Conservation (phyloP, 2,797 vertebrate species). For the Sciaenops ocellatus region DNA sequence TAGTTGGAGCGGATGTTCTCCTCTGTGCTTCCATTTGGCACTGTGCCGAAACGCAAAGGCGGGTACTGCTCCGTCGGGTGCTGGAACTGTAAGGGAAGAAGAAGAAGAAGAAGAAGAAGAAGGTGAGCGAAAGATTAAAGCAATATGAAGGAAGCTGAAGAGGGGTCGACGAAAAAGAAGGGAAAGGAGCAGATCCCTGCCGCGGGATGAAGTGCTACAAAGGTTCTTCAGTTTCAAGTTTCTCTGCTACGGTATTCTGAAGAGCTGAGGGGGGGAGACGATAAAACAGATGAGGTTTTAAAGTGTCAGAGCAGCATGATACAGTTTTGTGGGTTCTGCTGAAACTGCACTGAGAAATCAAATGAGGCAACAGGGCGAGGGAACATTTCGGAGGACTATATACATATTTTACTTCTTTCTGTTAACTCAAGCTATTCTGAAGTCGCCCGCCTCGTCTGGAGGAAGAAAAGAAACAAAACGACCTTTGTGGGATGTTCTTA, state of each 20-base stretch:
- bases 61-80: slow-evolving; percentile 94
- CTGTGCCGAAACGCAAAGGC: slow-evolving; percentile 92
- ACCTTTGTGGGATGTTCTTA: neutral
- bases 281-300: slow-evolving; percentile 39
- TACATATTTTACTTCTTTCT: neutral
- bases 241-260: slow-evolving; percentile 12
- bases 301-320: slow-evolving; percentile 40
- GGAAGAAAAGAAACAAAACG: neutral
- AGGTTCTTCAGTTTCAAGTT: slow-evolving; percentile 35
- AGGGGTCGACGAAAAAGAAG: neutral
- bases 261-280: slow-evolving; percentile 16
- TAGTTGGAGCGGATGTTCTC: slow-evolving; percentile 97
- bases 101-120: neutral
- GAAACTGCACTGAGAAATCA: slow-evolving; percentile 31
- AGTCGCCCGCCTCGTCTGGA: neutral
- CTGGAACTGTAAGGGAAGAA: slow-evolving; percentile 86
- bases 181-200: slow-evolving; percentile 10
- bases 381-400: neutral
- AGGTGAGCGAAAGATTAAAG: slow-evolving; percentile 37
- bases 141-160: neutral
- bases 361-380: neutral
- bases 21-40: slow-evolving; percentile 95
- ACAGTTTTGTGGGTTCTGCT: slow-evolving; percentile 26
- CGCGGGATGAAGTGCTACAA: slow-evolving; percentile 25
- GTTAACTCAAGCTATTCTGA: slow-evolving; percentile 9